phyloP scores from a whole-genome alignment of 2,888 invertebrate species.

The Galerucella pusilla region DNA sequence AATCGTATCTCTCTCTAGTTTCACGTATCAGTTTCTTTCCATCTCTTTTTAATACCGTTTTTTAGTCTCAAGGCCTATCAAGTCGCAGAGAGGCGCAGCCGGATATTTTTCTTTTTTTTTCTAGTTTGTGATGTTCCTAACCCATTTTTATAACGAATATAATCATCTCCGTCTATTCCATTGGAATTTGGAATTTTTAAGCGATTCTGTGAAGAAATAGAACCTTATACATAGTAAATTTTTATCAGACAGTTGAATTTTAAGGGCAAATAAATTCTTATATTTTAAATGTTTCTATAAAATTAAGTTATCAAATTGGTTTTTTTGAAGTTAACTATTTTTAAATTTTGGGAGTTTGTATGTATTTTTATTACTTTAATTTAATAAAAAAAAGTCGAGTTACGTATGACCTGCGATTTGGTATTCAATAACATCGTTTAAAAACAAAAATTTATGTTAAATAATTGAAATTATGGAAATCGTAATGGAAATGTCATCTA shows the following conservation, averaged over 20 bases:
- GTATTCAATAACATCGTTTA: no score
- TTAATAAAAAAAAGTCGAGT: no score
- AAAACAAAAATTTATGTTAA: no score
- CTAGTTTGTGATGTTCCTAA: slow-evolving; percentile 14
- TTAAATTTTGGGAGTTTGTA: no score
- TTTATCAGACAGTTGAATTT: not conserved
- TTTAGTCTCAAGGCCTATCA: slow-evolving; percentile 18
- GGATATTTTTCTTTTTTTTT: slow-evolving; percentile 18
- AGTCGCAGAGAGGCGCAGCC: slow-evolving; percentile 15
- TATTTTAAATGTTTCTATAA: no score
- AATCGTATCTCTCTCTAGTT: slow-evolving; percentile 13
- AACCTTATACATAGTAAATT: not conserved
- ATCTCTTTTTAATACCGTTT: slow-evolving; percentile 12
- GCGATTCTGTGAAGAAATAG: not conserved
- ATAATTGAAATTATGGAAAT: no score
- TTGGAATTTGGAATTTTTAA: slow-evolving; percentile 9
- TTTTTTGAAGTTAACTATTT: not conserved
- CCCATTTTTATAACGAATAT: slow-evolving; percentile 21
- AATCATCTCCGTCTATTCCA: slow-evolving; percentile 16
- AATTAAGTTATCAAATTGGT: not conserved
- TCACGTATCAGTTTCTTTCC: not conserved
- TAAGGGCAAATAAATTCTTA: not conserved
- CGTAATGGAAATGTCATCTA: no score
- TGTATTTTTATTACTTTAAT: no score
- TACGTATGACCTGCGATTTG: no score